Evolutionary conservation across 1,140 invertebrate species (phyloP), one percentile per base, ranked within the genome.

Genomic region (Papilio polytes): DNA sequence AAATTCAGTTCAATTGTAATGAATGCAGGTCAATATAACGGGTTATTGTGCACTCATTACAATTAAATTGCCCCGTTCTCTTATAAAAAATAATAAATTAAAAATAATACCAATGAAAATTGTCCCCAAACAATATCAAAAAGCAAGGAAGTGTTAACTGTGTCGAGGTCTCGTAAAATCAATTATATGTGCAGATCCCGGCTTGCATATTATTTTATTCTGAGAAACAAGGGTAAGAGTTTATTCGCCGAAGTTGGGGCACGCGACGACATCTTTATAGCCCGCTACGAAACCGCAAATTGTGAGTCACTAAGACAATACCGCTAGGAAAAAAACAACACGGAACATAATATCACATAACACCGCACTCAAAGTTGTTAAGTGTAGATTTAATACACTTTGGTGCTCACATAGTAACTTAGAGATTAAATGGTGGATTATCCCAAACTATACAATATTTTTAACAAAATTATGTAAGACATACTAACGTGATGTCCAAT

Each of bases 201-300:
- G 53, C 80, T 80, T 80, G 63, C 26, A 82, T 80, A 83, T 83
- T 83, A 76, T 77, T 80, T 80, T 82, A 80, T 83, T 83, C 84
- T 80, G 53, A 83, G 86, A 86, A 88, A 81, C 80, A 70, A 79
- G 83, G 84, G 78, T 84, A 82, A 79, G 84, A 81, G 85, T 88
- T 87, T 88, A 85, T 87, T 80, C 76, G 73, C 72, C 82, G 84
- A 82, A 78, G 85, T 87, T 85, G 83, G 63, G 73, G 81, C 82
- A 74, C 41, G 81, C 80, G 85, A 82, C 85, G 85, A 88, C 85
- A 87, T 83, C 72, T 87, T 88, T 88, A 88, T 85, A 86, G 59
- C 73, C 59, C 22, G 79, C 82, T 80, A 83, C 85, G 83, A 86
- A 87, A 80, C 85, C 81, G 84, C 80, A 41, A 74, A 84, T 53